Evolutionary conservation across 2,888 invertebrate species (phyloP).

Genomic region (Dastarcus helophoroides): DNA sequence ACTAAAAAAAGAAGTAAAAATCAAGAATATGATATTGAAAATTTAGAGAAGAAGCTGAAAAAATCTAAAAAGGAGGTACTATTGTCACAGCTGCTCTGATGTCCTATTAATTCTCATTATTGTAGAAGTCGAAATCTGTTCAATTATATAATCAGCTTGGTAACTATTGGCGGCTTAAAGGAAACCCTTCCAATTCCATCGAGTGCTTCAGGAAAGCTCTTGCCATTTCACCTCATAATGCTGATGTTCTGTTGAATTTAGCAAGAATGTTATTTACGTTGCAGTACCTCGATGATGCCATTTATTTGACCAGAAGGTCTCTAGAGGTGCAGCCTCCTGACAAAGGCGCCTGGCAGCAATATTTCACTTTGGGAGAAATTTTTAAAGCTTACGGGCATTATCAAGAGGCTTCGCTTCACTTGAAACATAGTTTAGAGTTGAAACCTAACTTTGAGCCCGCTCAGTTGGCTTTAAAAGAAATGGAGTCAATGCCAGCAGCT

Average conservation of each 20-base stretch:
- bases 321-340: slow-evolving; percentile 75
- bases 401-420: slow-evolving; percentile 74
- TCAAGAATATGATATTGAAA: slow-evolving; percentile 60
- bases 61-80: slow-evolving; percentile 62
- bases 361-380: slow-evolving; percentile 84
- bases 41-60: slow-evolving; percentile 60
- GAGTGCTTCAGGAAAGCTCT: slow-evolving; percentile 82
- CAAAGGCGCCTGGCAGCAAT: slow-evolving; percentile 83
- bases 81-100: too few species aligned
- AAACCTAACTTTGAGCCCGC: slow-evolving; percentile 81
- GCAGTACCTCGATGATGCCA: slow-evolving; percentile 83
- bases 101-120: slow-evolving; percentile 10
- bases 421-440: slow-evolving; percentile 70
- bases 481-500: slow-evolving; percentile 68
- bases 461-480: slow-evolving; percentile 64
- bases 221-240: slow-evolving; percentile 75
- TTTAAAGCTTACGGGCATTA: slow-evolving; percentile 85
- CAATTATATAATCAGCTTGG: slow-evolving; percentile 84
- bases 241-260: slow-evolving; percentile 73
- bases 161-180: slow-evolving; percentile 84
- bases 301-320: slow-evolving; percentile 73
- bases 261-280: slow-evolving; percentile 75
- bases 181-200: slow-evolving; percentile 74
- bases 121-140: slow-evolving; percentile 66
- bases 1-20: slow-evolving; percentile 53